Evolutionary conservation across 1,140 invertebrate genomes (phyloP).

Genomic region (Cataglyphis hispanica): DNA sequence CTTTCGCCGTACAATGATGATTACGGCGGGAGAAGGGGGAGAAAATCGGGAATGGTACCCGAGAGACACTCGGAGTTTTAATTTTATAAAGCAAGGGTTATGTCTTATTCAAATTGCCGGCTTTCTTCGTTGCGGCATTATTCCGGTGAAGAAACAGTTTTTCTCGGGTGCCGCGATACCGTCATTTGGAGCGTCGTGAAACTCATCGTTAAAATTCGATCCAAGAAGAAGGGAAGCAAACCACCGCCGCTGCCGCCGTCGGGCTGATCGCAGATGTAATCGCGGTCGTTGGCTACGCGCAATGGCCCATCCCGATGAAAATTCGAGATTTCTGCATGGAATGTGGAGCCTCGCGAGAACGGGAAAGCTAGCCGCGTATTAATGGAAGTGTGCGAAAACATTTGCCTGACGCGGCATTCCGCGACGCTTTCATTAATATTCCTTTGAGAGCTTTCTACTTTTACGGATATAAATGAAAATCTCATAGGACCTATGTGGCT

Average conservation of each 20-base stretch:
- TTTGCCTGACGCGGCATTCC: neutral
- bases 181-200: constrained; percentile 29
- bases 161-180: constrained; percentile 11
- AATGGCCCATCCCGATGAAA: constrained; percentile 5
- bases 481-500: no score
- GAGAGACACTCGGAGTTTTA: constrained; percentile 34
- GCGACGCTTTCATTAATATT: neutral
- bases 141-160: neutral
- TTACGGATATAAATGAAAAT: neutral
- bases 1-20: constrained; percentile 49
- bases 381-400: neutral
- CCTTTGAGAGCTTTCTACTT: constrained; percentile 11
- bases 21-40: neutral
- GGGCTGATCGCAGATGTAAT: constrained; percentile 36
- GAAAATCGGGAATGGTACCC: neutral
- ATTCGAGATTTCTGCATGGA: neutral
- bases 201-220: constrained; percentile 39
- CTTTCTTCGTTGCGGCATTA: neutral
- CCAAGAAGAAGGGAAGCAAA: neutral
- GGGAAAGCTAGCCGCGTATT: neutral
- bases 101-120: constrained; percentile 51
- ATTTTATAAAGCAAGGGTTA: constrained; percentile 62
- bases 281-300: constrained; percentile 14
- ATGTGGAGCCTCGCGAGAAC: neutral
- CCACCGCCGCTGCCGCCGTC: neutral